Evolutionary conservation across 2,797 vertebrate species (phyloP), one percentile per base, ranked within the genome.

Genomic region (Pseudomugil gertrudae): DNA sequence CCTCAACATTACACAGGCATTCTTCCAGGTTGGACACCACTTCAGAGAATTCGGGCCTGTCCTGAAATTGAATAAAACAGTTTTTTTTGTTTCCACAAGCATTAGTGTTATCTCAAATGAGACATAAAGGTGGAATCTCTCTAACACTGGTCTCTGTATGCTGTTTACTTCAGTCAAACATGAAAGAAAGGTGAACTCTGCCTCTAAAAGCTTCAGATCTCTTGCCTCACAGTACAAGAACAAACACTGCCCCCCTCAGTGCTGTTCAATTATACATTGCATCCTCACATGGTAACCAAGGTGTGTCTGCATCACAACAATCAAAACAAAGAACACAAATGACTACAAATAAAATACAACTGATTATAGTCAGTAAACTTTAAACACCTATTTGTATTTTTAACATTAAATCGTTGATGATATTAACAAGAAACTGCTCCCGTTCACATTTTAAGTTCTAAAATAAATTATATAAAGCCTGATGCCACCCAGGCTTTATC

Each of bases 41-140:
- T 88, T 98, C 96, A 30, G 96, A 97, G 84, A 98, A 98, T 76
- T 97, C 95, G 0, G 96, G 98, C 63, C 98, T 94, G 78, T 96
- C 96, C 98, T 99, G 87, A 19, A 81, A 87, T 72, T 43, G 27
- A 33, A 67, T 45, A 69, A 58, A 72, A 2, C 40, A 38, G 65
- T 4, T 0, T 17, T 0, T 50, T 26, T 66, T 21, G 17, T 69
- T 63, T 36, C 51, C 1, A 53, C 17, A 60, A 1, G 29, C 26
- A 63, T 65, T 36, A 68, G 48, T 23, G n/a, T 1, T 0, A 54
- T 23, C 33, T 0, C 43, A 54, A 33, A 63, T 64, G 35, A 66
- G 19, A 58, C n/a, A 57, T 48, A 77, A 65, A 75, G 26, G n/a
- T 74, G 57, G 74, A 5, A 29, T 57, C 43, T 55, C 52, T 35